Evolutionary conservation across 2,888 invertebrate species (phyloP).

Genomic region (Spatulosminthurus flaviceps): DNA sequence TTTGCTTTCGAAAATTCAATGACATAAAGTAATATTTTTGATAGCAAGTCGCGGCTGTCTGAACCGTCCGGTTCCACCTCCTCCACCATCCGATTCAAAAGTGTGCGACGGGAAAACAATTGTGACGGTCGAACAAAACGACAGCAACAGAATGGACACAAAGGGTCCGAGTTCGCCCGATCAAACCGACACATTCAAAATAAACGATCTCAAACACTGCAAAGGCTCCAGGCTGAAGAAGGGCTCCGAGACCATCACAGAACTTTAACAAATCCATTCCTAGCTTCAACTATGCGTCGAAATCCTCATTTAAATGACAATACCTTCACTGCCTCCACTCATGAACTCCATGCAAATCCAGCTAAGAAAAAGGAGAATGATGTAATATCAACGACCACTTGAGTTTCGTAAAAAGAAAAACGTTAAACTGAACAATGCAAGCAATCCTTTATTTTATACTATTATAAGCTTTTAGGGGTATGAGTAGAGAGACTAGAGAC

Average conservation of each 20-base stretch:
- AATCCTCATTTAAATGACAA: not conserved
- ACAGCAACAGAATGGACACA: slow-evolving; percentile 39
- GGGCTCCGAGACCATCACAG: slow-evolving; percentile 43
- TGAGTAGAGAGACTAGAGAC: too few relatives aligned
- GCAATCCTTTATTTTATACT: too few relatives aligned
- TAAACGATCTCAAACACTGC: slow-evolving; percentile 50
- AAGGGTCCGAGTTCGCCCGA: slow-evolving; percentile 50
- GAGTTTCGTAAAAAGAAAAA: too few relatives aligned
- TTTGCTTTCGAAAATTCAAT: too few relatives aligned
- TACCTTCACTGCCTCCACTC: slow-evolving; percentile 19
- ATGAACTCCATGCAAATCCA: slow-evolving; percentile 37
- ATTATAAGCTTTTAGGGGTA: too few relatives aligned
- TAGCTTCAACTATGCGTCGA: not conserved
- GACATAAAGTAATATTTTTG: slow-evolving; percentile 44
- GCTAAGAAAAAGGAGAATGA: not conserved
- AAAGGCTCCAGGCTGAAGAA: slow-evolving; percentile 35
- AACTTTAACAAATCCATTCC: slow-evolving; percentile 39
- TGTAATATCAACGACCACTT: not conserved
- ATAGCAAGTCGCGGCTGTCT: slow-evolving; percentile 56
- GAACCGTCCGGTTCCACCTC: slow-evolving; percentile 53
- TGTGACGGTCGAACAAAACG: slow-evolving; percentile 29
- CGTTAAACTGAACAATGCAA: too few relatives aligned
- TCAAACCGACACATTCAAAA: slow-evolving; percentile 56
- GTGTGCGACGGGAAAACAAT: slow-evolving; percentile 45
- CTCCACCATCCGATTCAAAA: slow-evolving; percentile 53